A percentile compares a stretch with the other conserved stretches of the same genome.
Evolutionary conservation across 2,797 vertebrate species (phyloP).

Genomic region (Mycteria americana): DNA sequence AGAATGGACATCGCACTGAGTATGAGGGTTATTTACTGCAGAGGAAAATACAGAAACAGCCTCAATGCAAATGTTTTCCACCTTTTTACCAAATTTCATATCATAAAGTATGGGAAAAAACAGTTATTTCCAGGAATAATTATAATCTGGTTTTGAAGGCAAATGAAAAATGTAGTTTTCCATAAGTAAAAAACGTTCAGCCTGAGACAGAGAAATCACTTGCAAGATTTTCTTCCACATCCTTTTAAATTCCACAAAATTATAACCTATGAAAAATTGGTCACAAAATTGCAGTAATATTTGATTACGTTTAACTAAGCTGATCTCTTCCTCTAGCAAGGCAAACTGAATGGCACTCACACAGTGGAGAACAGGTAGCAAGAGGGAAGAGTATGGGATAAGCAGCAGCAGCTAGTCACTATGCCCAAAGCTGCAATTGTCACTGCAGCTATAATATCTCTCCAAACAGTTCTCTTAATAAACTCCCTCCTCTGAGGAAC

Average conservation of each 20-base stretch:
- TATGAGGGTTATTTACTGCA: not conserved
- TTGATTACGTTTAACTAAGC: not conserved
- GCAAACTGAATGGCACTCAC: not conserved
- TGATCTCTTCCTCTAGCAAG: not conserved
- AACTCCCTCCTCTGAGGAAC: not conserved
- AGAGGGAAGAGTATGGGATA: not conserved
- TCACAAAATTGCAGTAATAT: not conserved
- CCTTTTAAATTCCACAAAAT: not conserved
- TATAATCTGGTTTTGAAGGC: not conserved
- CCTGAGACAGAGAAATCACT: not conserved
- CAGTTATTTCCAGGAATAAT: not conserved
- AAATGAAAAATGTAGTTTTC: not conserved
- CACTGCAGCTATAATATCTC: not conserved
- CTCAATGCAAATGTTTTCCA: not conserved
- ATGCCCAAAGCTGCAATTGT: not conserved
- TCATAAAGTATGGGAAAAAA: not conserved
- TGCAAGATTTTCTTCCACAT: not conserved
- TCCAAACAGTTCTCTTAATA: conserved; percentile 17
- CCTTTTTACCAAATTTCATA: not conserved
- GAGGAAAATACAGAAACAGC: not conserved
- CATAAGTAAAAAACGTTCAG: not conserved
- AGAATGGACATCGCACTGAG: not conserved
- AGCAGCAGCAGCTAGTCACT: not conserved
- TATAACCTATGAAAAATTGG: not conserved
- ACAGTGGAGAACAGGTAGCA: not conserved